Conservation (phyloP, 2,888 invertebrate genomes). For the Tromatobia lineatoria region DNA sequence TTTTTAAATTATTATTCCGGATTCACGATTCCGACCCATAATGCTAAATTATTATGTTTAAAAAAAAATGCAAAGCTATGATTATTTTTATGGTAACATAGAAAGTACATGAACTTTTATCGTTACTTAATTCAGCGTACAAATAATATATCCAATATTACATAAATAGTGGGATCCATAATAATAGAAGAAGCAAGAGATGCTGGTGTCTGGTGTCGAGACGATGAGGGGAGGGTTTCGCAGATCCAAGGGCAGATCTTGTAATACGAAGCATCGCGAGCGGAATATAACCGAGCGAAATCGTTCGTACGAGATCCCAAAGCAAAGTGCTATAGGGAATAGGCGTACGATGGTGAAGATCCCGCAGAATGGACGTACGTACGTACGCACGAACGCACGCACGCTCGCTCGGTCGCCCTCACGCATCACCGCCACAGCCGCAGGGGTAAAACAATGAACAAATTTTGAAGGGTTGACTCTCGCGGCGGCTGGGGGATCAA, state of each 20-base stretch:
- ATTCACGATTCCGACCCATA: no score
- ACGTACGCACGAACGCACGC: constrained; percentile 39
- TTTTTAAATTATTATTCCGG: no score
- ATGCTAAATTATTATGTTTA: neutral
- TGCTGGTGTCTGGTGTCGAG: neutral
- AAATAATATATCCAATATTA: neutral
- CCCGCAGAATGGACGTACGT: constrained; percentile 45
- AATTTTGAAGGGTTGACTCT: constrained; percentile 69
- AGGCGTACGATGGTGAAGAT: constrained; percentile 37
- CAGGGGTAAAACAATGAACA: constrained; percentile 65
- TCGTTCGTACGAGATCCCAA: constrained; percentile 21
- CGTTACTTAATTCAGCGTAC: neutral
- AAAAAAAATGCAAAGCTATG: neutral
- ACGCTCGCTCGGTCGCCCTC: constrained; percentile 52
- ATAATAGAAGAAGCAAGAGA: neutral
- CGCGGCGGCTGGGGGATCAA: constrained; percentile 80
- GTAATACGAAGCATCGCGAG: neutral
- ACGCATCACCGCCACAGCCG: constrained; percentile 31
- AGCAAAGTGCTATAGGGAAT: constrained; percentile 22
- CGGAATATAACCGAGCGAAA: neutral
- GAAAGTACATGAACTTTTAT: no score
- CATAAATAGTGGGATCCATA: neutral
- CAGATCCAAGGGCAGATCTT: constrained; percentile 8
- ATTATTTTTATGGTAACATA: neutral
- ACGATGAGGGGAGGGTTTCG: neutral